These are phyloP conservation scores for Harpagus bidentatus DNA, from an alignment of 2,113 vertebrate species.

Conservation along the genomic window DNA sequence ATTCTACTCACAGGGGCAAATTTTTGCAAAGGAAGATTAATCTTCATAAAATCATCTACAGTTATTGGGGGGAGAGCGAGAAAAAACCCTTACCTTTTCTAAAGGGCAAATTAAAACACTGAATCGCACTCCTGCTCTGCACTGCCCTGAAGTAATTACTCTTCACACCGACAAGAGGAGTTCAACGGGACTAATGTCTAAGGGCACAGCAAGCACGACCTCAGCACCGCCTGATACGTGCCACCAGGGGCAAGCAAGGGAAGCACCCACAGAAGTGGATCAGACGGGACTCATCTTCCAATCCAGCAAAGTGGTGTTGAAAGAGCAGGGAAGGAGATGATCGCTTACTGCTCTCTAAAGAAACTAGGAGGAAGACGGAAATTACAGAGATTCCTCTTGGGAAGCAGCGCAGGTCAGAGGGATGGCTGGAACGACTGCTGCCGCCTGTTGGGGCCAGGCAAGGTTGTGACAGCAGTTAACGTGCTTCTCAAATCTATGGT, in stretches of 20 bases:
- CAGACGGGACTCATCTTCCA: neutral
- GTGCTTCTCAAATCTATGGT: neutral
- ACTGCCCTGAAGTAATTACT: neutral
- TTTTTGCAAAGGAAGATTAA: neutral
- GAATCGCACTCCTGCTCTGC: neutral
- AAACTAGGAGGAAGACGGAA: neutral
- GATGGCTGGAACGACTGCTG: neutral
- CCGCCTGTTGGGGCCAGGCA: neutral
- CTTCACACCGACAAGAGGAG: neutral
- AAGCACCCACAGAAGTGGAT: neutral
- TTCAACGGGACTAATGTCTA: neutral
- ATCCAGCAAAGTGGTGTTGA: neutral
- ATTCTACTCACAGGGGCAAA: neutral
- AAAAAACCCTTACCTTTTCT: neutral
- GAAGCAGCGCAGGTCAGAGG: neutral
- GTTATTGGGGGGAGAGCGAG: accelerated
- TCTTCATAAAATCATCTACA: neutral
- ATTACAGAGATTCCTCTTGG: neutral
- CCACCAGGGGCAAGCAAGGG: neutral
- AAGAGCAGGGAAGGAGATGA: neutral
- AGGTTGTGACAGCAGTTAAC: neutral
- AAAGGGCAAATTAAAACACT: neutral
- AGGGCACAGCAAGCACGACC: neutral
- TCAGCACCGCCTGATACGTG: neutral
- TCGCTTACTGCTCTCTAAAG: neutral